Conservation (phyloP, 2,888 invertebrate species). For the Dinocampus coccinellae region DNA sequence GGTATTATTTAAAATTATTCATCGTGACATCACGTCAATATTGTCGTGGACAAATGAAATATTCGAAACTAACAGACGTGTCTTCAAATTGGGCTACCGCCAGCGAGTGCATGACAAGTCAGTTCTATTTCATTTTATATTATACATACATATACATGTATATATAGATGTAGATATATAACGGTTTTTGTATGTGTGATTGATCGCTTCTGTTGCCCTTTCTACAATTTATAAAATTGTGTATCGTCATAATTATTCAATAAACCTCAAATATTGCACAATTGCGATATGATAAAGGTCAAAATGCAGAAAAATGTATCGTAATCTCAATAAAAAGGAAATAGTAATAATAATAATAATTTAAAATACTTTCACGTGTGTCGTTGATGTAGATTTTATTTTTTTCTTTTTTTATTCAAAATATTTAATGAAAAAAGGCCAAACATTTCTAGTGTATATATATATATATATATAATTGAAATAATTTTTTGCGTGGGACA, state of each 20-base stretch:
- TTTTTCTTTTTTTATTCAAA: too few species aligned
- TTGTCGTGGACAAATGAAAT: constrained; percentile 17
- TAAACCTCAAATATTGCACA: neutral
- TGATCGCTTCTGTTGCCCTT: constrained; percentile 3
- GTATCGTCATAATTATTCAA: neutral
- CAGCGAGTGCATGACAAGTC: constrained; percentile 52
- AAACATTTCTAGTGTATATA: neutral
- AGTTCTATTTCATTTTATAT: constrained; percentile 38
- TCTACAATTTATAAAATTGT: neutral
- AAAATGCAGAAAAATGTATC: neutral
- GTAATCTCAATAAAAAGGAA: neutral
- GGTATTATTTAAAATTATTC: constrained; percentile 34
- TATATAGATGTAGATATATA: neutral
- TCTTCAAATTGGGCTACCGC: constrained; percentile 46
- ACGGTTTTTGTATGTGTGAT: constrained; percentile 7
- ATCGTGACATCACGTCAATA: constrained; percentile 28
- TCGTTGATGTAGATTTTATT: too few species aligned
- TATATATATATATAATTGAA: neutral
- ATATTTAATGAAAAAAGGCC: constrained; percentile 4
- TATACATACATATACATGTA: neutral
- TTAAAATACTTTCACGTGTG: neutral
- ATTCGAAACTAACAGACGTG: constrained; percentile 33
- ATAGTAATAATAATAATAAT: neutral
- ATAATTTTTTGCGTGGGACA: constrained; percentile 31
- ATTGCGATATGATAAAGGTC: neutral